phyloP scores from a whole-genome alignment of 2,113 vertebrate genomes.

The Apus apus region DNA sequence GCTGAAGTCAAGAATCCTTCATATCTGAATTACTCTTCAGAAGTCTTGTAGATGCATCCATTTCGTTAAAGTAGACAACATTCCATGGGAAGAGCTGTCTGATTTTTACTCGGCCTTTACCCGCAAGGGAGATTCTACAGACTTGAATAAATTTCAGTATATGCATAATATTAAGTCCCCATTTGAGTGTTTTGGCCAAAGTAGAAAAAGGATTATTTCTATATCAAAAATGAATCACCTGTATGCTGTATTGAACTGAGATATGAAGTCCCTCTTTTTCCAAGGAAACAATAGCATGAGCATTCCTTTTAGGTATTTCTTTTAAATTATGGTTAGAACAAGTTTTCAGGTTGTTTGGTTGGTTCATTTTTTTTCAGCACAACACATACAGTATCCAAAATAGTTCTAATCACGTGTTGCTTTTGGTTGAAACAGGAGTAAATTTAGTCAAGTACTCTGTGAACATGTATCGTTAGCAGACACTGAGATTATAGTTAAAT shows the following conservation, averaged over 20 bases:
- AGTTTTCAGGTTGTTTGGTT: not conserved
- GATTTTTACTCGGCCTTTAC: not conserved
- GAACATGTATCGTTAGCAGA: constrained; percentile 5
- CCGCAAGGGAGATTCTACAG: not conserved
- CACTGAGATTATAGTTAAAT: not conserved
- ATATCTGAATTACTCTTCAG: not conserved
- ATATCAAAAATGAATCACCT: not conserved
- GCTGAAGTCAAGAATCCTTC: not conserved
- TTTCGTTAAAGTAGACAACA: not conserved
- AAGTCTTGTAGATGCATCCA: not conserved
- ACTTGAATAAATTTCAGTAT: not conserved
- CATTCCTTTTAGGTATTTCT: not conserved
- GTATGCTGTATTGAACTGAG: not conserved
- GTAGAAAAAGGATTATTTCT: not conserved
- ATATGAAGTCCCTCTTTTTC: not conserved
- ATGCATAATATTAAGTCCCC: not conserved
- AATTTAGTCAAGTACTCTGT: constrained; percentile 18
- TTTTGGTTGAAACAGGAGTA: not conserved
- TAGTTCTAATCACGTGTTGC: not conserved
- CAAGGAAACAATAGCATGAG: not conserved
- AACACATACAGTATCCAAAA: constrained; percentile 1
- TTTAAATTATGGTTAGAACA: constrained; percentile 31
- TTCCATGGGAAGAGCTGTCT: not conserved
- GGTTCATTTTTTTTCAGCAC: not conserved
- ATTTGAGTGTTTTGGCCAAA: not conserved